Conservation (phyloP, 2,797 vertebrate species). For the Nannoperca obscura region DNA sequence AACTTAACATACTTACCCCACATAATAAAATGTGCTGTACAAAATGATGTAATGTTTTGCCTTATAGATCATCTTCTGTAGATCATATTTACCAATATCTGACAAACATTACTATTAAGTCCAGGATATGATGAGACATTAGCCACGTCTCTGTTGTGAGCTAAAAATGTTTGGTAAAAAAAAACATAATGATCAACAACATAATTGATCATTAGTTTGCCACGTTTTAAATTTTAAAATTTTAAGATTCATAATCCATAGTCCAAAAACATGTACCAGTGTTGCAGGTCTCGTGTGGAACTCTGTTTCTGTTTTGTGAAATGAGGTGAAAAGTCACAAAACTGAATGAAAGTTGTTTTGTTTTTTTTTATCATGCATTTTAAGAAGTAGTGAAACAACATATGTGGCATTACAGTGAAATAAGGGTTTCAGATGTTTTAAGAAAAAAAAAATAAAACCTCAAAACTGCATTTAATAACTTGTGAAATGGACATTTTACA, state of each 20-base stretch:
- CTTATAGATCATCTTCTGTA: background rate
- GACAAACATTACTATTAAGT: background rate
- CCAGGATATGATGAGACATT: background rate
- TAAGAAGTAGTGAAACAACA: background rate
- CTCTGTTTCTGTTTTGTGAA: background rate
- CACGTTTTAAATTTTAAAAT: conserved; percentile 15
- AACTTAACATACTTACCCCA: background rate
- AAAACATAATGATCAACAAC: too few species aligned
- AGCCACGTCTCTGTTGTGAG: background rate
- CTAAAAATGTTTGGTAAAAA: background rate
- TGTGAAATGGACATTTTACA: background rate
- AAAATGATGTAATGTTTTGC: background rate
- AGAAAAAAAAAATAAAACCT: background rate
- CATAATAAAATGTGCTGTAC: background rate
- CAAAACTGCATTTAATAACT: conserved; percentile 17
- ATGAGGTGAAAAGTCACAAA: background rate
- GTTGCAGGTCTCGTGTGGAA: background rate
- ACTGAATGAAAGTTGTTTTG: background rate
- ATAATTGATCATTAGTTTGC: background rate
- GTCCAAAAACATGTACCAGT: conserved; percentile 1
- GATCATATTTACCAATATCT: background rate
- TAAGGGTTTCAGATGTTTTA: background rate
- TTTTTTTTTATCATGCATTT: background rate
- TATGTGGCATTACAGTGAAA: background rate
- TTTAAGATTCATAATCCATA: conserved; percentile 3